phyloP scores from a whole-genome alignment of 2,888 invertebrate species.

The Napeogenes sylphis region DNA sequence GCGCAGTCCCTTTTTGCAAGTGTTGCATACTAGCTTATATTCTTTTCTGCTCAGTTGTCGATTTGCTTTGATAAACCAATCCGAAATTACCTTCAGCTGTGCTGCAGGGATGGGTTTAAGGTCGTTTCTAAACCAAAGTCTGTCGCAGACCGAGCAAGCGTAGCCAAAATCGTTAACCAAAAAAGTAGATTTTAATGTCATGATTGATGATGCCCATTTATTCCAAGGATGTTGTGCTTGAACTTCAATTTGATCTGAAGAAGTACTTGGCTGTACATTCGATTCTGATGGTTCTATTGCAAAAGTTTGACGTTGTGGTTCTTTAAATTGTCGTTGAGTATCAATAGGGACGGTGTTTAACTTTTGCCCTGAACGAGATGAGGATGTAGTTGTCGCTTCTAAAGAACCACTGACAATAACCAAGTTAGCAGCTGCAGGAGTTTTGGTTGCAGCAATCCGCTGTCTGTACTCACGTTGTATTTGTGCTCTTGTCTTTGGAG shows the following conservation, averaged over 20 bases:
- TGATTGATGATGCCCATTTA: slow-evolving; percentile 40
- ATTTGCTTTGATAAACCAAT: slow-evolving; percentile 34
- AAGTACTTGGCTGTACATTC: slow-evolving; percentile 30
- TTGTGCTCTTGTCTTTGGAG: too few relatives aligned
- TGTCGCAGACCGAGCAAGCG: slow-evolving; percentile 45
- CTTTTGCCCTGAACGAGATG: slow-evolving; percentile 24
- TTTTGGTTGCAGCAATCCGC: too few relatives aligned
- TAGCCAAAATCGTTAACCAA: slow-evolving; percentile 45
- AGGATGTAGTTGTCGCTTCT: slow-evolving; percentile 32
- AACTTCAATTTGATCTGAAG: slow-evolving; percentile 29
- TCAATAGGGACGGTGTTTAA: slow-evolving; percentile 29
- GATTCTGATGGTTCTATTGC: slow-evolving; percentile 17
- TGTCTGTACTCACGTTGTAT: too few relatives aligned
- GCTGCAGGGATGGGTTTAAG: slow-evolving; percentile 43
- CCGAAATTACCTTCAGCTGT: slow-evolving; percentile 42
- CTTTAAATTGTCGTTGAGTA: slow-evolving; percentile 27
- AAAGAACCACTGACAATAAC: slow-evolving; percentile 31
- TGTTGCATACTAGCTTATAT: slow-evolving; percentile 37
- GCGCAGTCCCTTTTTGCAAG: slow-evolving; percentile 38
- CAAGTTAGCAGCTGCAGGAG: slow-evolving; percentile 33
- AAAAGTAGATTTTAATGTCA: slow-evolving; percentile 40
- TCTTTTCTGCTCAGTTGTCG: slow-evolving; percentile 31
- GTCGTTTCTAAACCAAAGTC: slow-evolving; percentile 49
- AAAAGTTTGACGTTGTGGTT: slow-evolving; percentile 13
- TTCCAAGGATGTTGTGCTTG: slow-evolving; percentile 39